These are phyloP conservation scores for Hetaerina americana DNA, from an alignment of 1,140 invertebrate genomes.

Conservation along the genomic window DNA sequence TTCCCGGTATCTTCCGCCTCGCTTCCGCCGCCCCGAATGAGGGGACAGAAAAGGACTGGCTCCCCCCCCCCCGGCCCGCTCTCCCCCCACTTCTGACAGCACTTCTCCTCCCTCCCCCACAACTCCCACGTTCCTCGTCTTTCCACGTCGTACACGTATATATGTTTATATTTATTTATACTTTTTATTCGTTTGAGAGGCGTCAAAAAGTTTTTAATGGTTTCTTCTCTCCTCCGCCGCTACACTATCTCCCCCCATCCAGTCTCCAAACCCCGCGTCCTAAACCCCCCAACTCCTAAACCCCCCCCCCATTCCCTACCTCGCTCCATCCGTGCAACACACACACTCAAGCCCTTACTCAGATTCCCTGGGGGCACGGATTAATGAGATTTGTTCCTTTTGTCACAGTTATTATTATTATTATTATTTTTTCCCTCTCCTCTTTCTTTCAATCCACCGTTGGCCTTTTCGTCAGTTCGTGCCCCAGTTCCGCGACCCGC, in stretches of 20 bases:
- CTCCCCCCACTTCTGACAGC: background rate
- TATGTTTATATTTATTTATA: too few species aligned
- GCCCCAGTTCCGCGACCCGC: background rate
- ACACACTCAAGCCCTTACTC: too few species aligned
- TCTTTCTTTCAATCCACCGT: background rate
- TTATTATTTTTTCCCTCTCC: too few species aligned
- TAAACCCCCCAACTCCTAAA: too few species aligned
- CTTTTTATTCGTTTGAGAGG: background rate
- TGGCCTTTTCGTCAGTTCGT: background rate
- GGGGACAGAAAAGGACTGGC: background rate
- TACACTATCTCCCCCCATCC: too few species aligned
- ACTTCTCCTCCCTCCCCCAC: background rate
- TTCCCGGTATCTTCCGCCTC: background rate
- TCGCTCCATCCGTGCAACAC: background rate
- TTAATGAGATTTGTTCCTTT: slow-evolving; percentile 1
- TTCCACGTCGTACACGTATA: background rate
- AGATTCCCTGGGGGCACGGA: background rate
- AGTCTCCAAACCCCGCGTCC: too few species aligned
- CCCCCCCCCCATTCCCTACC: background rate
- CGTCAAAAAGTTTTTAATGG: background rate
- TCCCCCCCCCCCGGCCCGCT: background rate
- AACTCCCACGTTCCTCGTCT: background rate
- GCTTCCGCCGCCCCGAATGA: background rate
- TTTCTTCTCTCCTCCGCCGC: background rate
- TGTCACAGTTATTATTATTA: background rate